These are phyloP conservation scores for Asteroscopus sphinx DNA, from an alignment of 2,888 invertebrate genomes.

Conservation along the genomic window DNA sequence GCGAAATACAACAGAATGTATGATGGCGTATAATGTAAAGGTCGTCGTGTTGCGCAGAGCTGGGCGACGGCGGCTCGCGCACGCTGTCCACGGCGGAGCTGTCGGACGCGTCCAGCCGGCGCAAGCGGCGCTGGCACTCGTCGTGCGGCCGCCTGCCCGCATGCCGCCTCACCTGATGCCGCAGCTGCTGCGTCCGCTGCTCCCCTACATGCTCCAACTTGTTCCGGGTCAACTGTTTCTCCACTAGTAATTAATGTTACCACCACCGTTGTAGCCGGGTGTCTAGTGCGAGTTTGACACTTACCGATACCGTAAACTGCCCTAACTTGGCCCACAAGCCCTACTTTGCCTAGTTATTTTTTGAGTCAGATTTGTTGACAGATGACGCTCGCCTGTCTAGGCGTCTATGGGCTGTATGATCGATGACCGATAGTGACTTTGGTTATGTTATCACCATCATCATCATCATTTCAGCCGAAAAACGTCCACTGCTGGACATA, in stretches of 20 bases:
- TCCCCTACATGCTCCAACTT: constrained; percentile 26
- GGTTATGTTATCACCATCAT: no score
- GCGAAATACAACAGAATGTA: no score
- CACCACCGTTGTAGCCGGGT: constrained; percentile 28
- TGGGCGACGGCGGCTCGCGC: constrained; percentile 82
- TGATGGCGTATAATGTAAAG: not conserved
- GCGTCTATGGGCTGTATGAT: no score
- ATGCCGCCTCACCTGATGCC: constrained; percentile 83
- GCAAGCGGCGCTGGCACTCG: constrained; percentile 85
- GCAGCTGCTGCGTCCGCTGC: not conserved
- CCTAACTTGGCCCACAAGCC: no score
- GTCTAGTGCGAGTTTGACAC: no score
- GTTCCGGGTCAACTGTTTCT: constrained; percentile 16
- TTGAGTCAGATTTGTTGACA: no score
- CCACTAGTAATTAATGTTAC: constrained; percentile 23
- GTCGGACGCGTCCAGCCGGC: constrained; percentile 79
- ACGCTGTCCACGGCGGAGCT: constrained; percentile 85
- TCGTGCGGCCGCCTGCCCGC: constrained; percentile 84
- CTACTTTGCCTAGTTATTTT: no score
- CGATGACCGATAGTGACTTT: no score
- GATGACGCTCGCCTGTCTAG: no score
- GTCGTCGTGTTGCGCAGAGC: constrained; percentile 64
- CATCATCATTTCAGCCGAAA: no score
- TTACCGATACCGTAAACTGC: no score
- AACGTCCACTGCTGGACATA: no score